Evolutionary conservation across 2,888 invertebrate genomes (phyloP).

Genomic region (Cetonia aurata): DNA sequence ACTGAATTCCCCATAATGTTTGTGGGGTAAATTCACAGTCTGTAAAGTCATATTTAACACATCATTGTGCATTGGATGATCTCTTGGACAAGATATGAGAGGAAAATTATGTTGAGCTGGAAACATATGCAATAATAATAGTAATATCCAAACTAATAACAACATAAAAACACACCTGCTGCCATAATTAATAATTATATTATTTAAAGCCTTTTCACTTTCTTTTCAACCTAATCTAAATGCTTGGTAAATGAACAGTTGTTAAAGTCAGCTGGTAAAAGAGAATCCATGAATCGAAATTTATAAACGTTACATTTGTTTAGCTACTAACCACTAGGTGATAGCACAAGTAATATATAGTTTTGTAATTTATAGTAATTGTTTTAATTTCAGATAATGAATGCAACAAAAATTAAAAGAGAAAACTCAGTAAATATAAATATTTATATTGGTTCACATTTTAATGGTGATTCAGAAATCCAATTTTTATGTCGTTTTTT

Average conservation of each 20-base stretch:
- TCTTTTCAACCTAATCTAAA: constrained; percentile 4
- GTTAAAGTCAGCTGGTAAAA: constrained; percentile 5
- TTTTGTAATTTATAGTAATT: constrained; percentile 19
- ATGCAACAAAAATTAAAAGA: constrained; percentile 16
- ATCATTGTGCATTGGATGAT: constrained; percentile 1
- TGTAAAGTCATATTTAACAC: constrained; percentile 23
- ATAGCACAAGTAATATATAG: constrained; percentile 13
- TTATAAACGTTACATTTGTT: constrained; percentile 14
- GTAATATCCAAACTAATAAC: constrained; percentile 28
- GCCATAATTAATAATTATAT: constrained; percentile 30
- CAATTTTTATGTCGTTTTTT: constrained; percentile 14
- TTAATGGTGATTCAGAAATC: constrained; percentile 17
- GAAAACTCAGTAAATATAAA: constrained; percentile 15
- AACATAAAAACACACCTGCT: neutral
- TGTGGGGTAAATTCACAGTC: neutral
- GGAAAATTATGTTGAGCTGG: constrained; percentile 27
- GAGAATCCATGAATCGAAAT: constrained; percentile 15
- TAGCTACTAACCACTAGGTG: constrained; percentile 10
- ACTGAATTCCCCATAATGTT: constrained; percentile 23
- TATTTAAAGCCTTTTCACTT: constrained; percentile 7
- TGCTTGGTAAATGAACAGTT: constrained; percentile 6
- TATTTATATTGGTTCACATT: constrained; percentile 13
- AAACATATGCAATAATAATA: constrained; percentile 29
- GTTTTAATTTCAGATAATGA: constrained; percentile 17
- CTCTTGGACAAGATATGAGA: constrained; percentile 11